phyloP scores from a whole-genome alignment of 1,140 invertebrate genomes.

The Drosophila paulistorum region DNA sequence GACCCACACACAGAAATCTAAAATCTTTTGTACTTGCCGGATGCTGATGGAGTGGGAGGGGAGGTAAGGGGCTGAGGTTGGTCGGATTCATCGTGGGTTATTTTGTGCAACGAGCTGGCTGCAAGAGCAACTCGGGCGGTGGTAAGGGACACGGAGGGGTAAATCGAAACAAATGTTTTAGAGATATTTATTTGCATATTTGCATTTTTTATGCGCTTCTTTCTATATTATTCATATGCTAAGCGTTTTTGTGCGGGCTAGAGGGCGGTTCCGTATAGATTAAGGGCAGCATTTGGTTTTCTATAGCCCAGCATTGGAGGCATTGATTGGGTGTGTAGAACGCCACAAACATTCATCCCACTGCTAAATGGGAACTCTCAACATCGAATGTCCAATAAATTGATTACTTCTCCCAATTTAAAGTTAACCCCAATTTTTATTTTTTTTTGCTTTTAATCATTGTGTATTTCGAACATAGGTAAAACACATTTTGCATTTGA shows the following conservation, averaged over 20 bases:
- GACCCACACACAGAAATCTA: constrained; percentile 39
- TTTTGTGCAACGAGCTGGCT: constrained; percentile 10
- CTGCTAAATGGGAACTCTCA: too few relatives aligned
- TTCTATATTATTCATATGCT: constrained; percentile 67
- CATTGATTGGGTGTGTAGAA: not conserved
- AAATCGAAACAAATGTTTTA: constrained; percentile 79
- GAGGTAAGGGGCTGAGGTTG: not conserved
- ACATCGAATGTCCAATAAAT: too few relatives aligned
- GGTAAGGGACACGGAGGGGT: not conserved
- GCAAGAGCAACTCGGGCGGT: not conserved
- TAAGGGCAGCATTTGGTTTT: constrained; percentile 2
- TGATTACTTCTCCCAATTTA: too few relatives aligned
- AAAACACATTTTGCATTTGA: too few relatives aligned
- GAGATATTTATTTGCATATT: constrained; percentile 79
- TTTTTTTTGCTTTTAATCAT: too few relatives aligned
- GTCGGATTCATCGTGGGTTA: too few relatives aligned
- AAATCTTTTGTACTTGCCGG: constrained; percentile 60
- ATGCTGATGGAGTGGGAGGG: not conserved
- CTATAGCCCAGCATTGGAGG: not conserved
- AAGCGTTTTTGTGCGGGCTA: not conserved
- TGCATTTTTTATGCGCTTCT: constrained; percentile 69
- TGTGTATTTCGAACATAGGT: too few relatives aligned
- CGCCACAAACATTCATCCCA: too few relatives aligned
- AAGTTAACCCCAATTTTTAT: too few relatives aligned
- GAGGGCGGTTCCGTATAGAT: not conserved